These are phyloP conservation scores for Drosophila mayaguana DNA, from an alignment of 2,888 invertebrate genomes.

Conservation along the genomic window DNA sequence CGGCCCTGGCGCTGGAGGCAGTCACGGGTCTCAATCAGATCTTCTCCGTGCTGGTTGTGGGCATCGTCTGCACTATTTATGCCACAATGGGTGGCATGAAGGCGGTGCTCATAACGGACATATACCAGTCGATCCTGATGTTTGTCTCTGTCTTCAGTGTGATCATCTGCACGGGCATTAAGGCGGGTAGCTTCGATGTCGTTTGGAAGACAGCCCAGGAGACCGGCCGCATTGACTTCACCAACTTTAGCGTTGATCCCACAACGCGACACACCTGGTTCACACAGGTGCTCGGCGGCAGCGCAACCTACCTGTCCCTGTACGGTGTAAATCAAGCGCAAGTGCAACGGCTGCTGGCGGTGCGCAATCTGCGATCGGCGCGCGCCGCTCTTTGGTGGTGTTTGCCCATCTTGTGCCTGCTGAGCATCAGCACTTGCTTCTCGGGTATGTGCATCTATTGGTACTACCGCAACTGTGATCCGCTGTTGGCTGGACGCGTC, in stretches of 20 bases:
- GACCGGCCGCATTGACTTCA: slow-evolving; percentile 90
- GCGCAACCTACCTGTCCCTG: slow-evolving; percentile 91
- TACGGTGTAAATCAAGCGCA: slow-evolving; percentile 96
- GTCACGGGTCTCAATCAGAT: slow-evolving; percentile 92
- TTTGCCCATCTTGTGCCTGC: slow-evolving; percentile 91
- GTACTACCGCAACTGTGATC: slow-evolving; percentile 93
- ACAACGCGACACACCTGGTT: slow-evolving; percentile 94
- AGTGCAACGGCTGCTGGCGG: slow-evolving; percentile 90
- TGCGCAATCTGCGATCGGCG: slow-evolving; percentile 89
- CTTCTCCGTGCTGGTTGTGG: slow-evolving; percentile 88
- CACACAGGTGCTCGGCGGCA: slow-evolving; percentile 92
- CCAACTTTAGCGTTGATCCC: slow-evolving; percentile 91
- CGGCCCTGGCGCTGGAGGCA: slow-evolving; percentile 94
- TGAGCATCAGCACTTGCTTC: slow-evolving; percentile 91
- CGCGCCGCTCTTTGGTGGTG: slow-evolving; percentile 92
- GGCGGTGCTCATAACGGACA: slow-evolving; percentile 94
- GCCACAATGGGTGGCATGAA: slow-evolving; percentile 96
- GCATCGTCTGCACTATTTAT: slow-evolving; percentile 93
- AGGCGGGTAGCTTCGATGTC: slow-evolving; percentile 89
- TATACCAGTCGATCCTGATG: slow-evolving; percentile 94
- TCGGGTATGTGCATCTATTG: slow-evolving; percentile 94
- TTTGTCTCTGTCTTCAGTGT: slow-evolving; percentile 92
- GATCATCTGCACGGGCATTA: slow-evolving; percentile 89
- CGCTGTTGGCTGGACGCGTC: slow-evolving; percentile 88
- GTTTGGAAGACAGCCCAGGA: slow-evolving; percentile 90